These are phyloP conservation scores for Babylonia areolata DNA, from an alignment of 1,140 invertebrate genomes.

Conservation along the genomic window DNA sequence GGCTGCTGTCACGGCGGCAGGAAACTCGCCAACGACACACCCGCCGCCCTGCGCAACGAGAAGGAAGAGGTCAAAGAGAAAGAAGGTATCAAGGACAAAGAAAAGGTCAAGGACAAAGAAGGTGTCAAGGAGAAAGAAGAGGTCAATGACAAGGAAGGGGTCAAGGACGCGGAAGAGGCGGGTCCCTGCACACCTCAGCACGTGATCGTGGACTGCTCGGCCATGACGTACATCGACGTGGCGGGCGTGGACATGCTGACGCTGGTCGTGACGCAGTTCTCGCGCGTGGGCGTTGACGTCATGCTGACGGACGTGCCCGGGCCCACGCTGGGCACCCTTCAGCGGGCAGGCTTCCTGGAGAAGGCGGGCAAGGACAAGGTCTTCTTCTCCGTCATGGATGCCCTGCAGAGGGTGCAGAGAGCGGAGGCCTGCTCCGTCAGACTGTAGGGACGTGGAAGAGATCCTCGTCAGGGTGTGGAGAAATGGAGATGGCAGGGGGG, in stretches of 20 bases:
- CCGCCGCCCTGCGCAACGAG: background rate
- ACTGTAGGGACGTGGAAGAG: too few relatives aligned
- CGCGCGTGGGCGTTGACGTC: slow-evolving; percentile 42
- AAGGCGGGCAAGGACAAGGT: background rate
- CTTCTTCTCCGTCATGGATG: slow-evolving; percentile 22
- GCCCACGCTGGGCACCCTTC: slow-evolving; percentile 41
- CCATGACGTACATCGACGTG: slow-evolving; percentile 68
- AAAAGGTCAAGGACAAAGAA: background rate
- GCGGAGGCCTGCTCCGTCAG: too few relatives aligned
- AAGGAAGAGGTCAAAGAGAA: too few relatives aligned
- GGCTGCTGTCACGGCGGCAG: too few relatives aligned
- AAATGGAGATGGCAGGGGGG: too few relatives aligned
- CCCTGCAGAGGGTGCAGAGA: slow-evolving; percentile 2
- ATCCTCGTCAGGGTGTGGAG: too few relatives aligned
- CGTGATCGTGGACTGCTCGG: slow-evolving; percentile 68
- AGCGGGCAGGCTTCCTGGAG: slow-evolving; percentile 48
- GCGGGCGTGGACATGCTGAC: slow-evolving; percentile 62
- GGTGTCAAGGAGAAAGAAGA: background rate
- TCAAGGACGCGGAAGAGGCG: slow-evolving; percentile 56
- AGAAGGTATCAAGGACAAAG: too few relatives aligned
- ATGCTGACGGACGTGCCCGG: slow-evolving; percentile 45
- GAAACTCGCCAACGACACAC: background rate
- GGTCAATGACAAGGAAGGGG: slow-evolving; percentile 34
- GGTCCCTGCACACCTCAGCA: too few relatives aligned
- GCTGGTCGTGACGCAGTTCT: slow-evolving; percentile 56